phyloP scores from a whole-genome alignment of 2,888 invertebrate genomes.

The Lepetodrilus schrolli region DNA sequence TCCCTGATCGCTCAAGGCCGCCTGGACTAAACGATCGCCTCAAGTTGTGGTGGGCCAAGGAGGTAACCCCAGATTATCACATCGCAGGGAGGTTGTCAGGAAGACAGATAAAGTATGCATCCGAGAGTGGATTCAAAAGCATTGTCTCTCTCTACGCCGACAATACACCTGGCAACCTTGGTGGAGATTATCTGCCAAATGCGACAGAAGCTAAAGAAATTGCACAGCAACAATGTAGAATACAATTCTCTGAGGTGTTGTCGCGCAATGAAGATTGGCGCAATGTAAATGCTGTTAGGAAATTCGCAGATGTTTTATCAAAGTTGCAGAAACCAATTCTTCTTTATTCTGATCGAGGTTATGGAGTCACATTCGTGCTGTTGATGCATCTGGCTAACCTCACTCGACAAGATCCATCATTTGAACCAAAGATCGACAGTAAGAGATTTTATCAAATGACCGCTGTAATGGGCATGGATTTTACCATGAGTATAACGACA shows the following conservation, averaged over 20 bases:
- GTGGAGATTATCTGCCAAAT: slow-evolving; percentile 56
- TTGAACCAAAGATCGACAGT: slow-evolving; percentile 53
- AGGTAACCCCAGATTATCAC: slow-evolving; percentile 61
- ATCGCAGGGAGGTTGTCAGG: slow-evolving; percentile 62
- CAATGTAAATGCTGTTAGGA: slow-evolving; percentile 53
- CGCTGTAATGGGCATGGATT: slow-evolving; percentile 62
- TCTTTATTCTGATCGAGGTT: slow-evolving; percentile 55
- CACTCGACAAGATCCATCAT: slow-evolving; percentile 50
- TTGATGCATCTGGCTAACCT: slow-evolving; percentile 59
- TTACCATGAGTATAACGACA: slow-evolving; percentile 50
- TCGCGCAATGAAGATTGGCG: slow-evolving; percentile 57
- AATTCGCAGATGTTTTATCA: slow-evolving; percentile 42
- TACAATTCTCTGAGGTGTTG: slow-evolving; percentile 52
- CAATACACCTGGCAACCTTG: slow-evolving; percentile 44
- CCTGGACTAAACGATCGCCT: slow-evolving; percentile 57
- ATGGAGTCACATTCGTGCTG: slow-evolving; percentile 56
- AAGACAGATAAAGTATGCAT: too few relatives aligned
- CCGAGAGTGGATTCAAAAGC: slow-evolving; percentile 64
- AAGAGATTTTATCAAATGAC: slow-evolving; percentile 55
- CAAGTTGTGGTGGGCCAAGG: slow-evolving; percentile 70
- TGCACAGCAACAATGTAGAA: too few relatives aligned
- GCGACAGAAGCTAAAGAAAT: slow-evolving; percentile 48
- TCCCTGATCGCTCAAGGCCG: slow-evolving; percentile 34
- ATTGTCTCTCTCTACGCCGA: slow-evolving; percentile 52
- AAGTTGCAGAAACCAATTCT: slow-evolving; percentile 47